Evolutionary conservation across 2,113 vertebrate genomes (phyloP), one percentile per base, ranked within the genome.

Genomic region (Salvator merianae): DNA sequence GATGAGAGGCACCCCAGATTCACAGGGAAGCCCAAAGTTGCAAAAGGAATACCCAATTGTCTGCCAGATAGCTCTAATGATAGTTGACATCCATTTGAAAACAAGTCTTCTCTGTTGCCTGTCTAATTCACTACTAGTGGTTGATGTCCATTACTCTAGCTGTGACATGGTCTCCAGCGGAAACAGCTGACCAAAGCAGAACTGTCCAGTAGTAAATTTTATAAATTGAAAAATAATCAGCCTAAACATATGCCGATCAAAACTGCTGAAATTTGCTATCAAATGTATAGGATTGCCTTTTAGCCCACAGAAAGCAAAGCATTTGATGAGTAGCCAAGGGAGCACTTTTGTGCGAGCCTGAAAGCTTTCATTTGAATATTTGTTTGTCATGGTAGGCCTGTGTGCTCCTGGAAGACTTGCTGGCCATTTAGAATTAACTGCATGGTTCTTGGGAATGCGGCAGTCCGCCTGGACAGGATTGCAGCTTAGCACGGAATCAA

Each of bases 401-500:
- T 26, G 7, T 78, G 8, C 12, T 53, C 12, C 30, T 36, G 50
- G n/a, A 70, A 26, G 12, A 20, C 36, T 66, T 34, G 40, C 43
- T 28, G 43, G 40, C n/a, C 26, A 36, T 65, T 5, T 34, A 28
- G n/a, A 65, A 28, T 76, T 68, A 30, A 62, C 62, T 75, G 6
- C n/a, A 68, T 36, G 26, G 43, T 83, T 36, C 2, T 32, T 63
- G 68, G 65, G 43, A 16, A 50, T 55, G 50, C 32, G 14, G 20
- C 40, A 24, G 20, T 16, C 55, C 36, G 4, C 34, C 28, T 72
- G 3, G 22, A 16, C 69, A 72, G 38, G 83, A 84, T 63, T 47
- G 22, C 22, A 79, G 24, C 77, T 65, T 50, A 73, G 50, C 53
- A 65, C 63, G 84, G 32, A 89, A 43, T 38, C 77, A 80, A 77